Conservation (phyloP, 1,140 invertebrate genomes). For the Cylas formicarius region DNA sequence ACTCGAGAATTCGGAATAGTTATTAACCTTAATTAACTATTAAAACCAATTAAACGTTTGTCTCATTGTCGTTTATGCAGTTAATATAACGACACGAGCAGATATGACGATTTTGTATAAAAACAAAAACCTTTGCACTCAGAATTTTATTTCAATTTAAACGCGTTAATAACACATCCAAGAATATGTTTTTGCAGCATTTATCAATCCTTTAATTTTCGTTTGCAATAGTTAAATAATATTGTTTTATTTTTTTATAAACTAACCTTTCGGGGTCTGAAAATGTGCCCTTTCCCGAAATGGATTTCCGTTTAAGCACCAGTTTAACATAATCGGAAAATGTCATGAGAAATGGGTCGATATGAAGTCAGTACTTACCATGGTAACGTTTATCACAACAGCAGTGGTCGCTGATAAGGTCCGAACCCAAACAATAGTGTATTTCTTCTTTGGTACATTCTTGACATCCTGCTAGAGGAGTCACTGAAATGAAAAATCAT, state of each 20-base stretch:
- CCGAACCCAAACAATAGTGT: conserved; percentile 54
- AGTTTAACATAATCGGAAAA: background rate
- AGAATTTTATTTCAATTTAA: too few species aligned
- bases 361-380: conserved; percentile 31
- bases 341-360: background rate
- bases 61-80: too few species aligned
- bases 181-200: too few species aligned
- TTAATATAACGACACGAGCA: too few species aligned
- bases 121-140: too few species aligned
- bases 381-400: conserved; percentile 57
- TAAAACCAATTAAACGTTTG: conserved; percentile 4
- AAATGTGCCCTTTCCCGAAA: too few species aligned
- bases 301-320: too few species aligned
- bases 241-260: background rate
- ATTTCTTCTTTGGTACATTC: conserved; percentile 54
- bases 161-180: too few species aligned
- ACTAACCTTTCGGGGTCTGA: background rate
- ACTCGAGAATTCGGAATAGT: conserved; percentile 1
- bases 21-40: conserved; percentile 12
- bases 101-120: too few species aligned
- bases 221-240: background rate
- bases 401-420: conserved; percentile 62
- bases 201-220: too few species aligned
- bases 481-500: conserved; percentile 38
- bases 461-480: conserved; percentile 53